Base-by-base conservation (phyloP, 2,888 invertebrate species). In the Habrosyne pyritoides region DNA sequence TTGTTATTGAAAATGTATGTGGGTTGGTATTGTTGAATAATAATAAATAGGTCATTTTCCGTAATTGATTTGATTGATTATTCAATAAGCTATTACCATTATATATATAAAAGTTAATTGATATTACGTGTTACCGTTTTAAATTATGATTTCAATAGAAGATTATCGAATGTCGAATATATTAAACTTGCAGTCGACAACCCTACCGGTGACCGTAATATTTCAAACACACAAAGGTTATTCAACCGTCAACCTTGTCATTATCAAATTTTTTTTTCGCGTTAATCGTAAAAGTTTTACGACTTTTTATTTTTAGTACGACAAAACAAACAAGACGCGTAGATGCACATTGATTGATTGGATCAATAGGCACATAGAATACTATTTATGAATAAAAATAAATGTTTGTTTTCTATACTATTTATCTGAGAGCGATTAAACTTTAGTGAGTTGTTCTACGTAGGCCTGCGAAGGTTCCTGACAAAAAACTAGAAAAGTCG, bases 211-310 rank as follows among this genome's bases (percentile, higher is more conserved):
- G 47, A 47, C 22, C 47, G 22, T 47, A 53, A 51, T 53, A 57
- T 58, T 65, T 42, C 42, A 18, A 42, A 42, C 61, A 57, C 57
- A 65, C 55, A 57, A 59, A 72, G 81, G 79, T 78, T 75, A 58
- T 80, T 81, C 73, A 82, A 77, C 81, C 64, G 53, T 47, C 71
- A 81, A 77, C 79, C 78, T 78, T 78, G 75, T 57, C 67, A 67
- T 73, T 73, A 77, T 73, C 73, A 67, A 71, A n/a, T 6, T 42
- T 64, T 63, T 64, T 52, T 67, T 62, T 63, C 62, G 67, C 64
- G 66, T 63, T 56, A 68, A 68, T 70, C 73, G 69, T 70, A 61
- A 73, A 66, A 63, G 48, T 48, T 60, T 70, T 71, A 67, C 61
- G 63, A 67, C 61, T 48, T 59, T 67, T 69, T 75, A 72, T 75